phyloP scores from a whole-genome alignment of 2,797 vertebrate species.

The Lutjanus argentimaculatus region DNA sequence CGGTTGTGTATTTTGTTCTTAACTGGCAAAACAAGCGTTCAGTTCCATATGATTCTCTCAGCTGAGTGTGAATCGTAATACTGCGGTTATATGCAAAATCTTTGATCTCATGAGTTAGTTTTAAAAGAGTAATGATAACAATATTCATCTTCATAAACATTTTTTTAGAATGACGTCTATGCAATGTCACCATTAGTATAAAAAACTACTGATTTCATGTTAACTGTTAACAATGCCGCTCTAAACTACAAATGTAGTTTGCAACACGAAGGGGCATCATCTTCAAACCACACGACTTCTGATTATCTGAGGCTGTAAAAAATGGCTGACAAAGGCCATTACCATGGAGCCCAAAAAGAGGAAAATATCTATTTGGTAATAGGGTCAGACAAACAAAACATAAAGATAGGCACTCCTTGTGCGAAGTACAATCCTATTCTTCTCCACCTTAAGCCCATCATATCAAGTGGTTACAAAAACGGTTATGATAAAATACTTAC shows the following conservation, averaged over 20 bases:
- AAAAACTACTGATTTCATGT: conserved; percentile 70
- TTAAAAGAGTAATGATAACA: conserved; percentile 57
- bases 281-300: conserved; percentile 61
- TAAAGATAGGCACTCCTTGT: conserved; percentile 72
- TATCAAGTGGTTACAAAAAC: conserved; percentile 74
- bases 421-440: conserved; percentile 69
- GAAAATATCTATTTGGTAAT: conserved; percentile 73
- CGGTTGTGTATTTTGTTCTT: conserved; percentile 61
- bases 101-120: conserved; percentile 72
- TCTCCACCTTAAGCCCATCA: conserved; percentile 58
- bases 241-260: conserved; percentile 61
- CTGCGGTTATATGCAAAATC: conserved; percentile 57
- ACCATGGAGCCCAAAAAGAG: conserved; percentile 49
- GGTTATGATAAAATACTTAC: conserved; percentile 58
- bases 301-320: conserved; percentile 79
- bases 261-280: conserved; percentile 54
- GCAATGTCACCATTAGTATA: conserved; percentile 74
- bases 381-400: conserved; percentile 63
- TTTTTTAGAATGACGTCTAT: conserved; percentile 67
- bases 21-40: conserved; percentile 39
- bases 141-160: conserved; percentile 67
- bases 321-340: conserved; percentile 55
- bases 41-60: conserved; percentile 39
- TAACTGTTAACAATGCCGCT: conserved; percentile 58
- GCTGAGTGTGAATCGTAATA: conserved; percentile 63